phyloP scores from a whole-genome alignment of 2,888 invertebrate genomes.

The Coecobrya sp. region DNA sequence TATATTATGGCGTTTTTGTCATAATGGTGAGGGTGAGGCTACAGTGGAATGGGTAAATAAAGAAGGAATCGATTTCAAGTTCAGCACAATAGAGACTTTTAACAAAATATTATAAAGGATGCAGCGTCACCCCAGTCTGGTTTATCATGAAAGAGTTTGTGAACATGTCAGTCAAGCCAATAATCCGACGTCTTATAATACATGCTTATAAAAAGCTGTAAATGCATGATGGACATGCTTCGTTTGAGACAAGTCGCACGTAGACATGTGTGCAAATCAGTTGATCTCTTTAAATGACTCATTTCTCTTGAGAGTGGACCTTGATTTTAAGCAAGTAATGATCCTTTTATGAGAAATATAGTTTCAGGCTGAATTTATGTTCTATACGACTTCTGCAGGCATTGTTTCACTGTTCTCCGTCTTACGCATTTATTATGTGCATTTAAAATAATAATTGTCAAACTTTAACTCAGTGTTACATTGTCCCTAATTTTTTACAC shows the following conservation, averaged over 20 bases:
- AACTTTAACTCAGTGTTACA: neutral
- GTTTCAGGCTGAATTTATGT: constrained; percentile 57
- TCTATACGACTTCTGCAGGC: neutral
- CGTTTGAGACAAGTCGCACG: constrained; percentile 33
- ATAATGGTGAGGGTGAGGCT: constrained; percentile 34
- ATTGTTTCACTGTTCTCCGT: neutral
- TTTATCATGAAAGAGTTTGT: neutral
- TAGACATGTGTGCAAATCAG: constrained; percentile 1
- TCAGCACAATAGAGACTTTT: constrained; percentile 1
- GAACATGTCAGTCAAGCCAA: neutral
- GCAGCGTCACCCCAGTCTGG: neutral
- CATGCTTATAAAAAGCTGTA: neutral
- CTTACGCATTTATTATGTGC: neutral
- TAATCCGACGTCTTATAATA: neutral
- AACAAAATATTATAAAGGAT: neutral
- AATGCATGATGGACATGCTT: constrained; percentile 26
- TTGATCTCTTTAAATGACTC: constrained; percentile 53
- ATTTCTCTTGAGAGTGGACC: constrained; percentile 37
- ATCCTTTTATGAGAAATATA: constrained; percentile 68
- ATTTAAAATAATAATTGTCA: constrained; percentile 17
- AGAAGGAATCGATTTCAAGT: constrained; percentile 51
- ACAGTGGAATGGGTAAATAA: neutral
- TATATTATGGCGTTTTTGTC: neutral
- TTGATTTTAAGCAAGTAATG: constrained; percentile 66
- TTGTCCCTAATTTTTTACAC: constrained; percentile 1